Percentiles rank a stretch among this genome's conserved stretches.
phyloP scores from a whole-genome alignment of 1,140 invertebrate genomes.

The Microplitis demolitor region DNA sequence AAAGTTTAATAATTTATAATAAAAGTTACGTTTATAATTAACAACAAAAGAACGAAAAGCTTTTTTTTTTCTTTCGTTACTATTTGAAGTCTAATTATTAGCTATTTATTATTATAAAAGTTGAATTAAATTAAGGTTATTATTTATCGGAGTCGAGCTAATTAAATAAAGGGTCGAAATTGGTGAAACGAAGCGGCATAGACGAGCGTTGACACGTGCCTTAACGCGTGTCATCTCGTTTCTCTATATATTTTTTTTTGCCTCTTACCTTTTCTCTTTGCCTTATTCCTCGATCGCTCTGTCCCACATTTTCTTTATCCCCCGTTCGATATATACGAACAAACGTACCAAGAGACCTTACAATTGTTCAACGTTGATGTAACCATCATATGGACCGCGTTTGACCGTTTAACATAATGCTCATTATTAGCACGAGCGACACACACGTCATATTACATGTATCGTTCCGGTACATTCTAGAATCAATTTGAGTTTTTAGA shows the following conservation, averaged over 20 bases:
- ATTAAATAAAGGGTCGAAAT: slow-evolving; percentile 58
- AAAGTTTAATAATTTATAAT: too few relatives aligned
- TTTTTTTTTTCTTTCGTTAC: too few relatives aligned
- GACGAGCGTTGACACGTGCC: slow-evolving; percentile 30
- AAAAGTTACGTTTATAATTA: too few relatives aligned
- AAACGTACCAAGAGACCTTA: background rate
- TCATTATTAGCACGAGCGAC: slow-evolving; percentile 41
- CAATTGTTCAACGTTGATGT: background rate
- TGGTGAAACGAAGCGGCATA: slow-evolving; percentile 36
- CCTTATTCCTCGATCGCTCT: background rate
- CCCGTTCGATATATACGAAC: background rate
- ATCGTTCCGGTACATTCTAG: slow-evolving; percentile 27
- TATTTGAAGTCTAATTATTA: too few relatives aligned
- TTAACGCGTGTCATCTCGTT: slow-evolving; percentile 19
- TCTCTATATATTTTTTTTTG: too few relatives aligned
- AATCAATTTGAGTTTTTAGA: slow-evolving; percentile 50
- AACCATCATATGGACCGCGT: background rate
- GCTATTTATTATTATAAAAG: background rate
- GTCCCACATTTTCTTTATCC: background rate
- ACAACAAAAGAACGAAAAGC: too few relatives aligned
- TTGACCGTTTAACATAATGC: slow-evolving; percentile 38
- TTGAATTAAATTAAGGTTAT: slow-evolving; percentile 20
- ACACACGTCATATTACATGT: slow-evolving; percentile 20
- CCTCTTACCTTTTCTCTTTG: too few relatives aligned
- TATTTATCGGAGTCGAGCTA: slow-evolving; percentile 46